These are phyloP conservation scores for Eremophila alpestris DNA, from an alignment of 2,797 vertebrate species.

Conservation along the genomic window DNA sequence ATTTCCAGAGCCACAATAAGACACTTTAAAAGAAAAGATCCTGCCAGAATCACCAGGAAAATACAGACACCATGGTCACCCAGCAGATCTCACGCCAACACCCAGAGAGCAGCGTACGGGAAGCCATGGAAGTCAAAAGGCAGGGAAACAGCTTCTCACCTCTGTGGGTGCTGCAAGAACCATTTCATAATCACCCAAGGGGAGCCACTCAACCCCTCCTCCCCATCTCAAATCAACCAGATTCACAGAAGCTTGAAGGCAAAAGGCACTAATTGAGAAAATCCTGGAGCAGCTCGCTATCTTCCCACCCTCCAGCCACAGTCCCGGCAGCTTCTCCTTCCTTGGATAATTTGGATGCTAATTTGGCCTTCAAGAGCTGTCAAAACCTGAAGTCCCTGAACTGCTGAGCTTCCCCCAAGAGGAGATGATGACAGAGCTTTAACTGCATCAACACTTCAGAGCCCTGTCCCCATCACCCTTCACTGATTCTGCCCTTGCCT, in stretches of 20 bases:
- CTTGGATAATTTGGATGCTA: background rate
- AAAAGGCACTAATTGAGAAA: background rate
- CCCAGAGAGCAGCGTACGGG: background rate
- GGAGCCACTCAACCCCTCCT: background rate
- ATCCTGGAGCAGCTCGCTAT: background rate
- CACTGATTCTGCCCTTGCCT: background rate
- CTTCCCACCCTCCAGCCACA: background rate
- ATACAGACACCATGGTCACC: background rate
- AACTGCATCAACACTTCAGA: background rate
- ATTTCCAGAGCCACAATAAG: background rate
- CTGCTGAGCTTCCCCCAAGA: background rate
- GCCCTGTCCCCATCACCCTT: background rate
- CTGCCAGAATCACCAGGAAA: background rate
- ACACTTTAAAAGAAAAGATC: background rate
- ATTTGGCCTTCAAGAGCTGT: slow-evolving; percentile 19
- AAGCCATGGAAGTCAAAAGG: background rate
- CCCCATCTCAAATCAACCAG: background rate
- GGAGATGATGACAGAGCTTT: background rate
- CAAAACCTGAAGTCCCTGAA: background rate
- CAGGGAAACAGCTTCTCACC: background rate
- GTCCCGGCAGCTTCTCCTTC: background rate
- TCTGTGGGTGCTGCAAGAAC: background rate
- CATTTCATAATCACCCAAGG: background rate
- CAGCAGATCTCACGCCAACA: background rate
- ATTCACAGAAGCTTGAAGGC: background rate